Percentiles rank a stretch among this genome's conserved stretches.
phyloP scores from a whole-genome alignment of 2,113 vertebrate genomes.

The Tonatia bakeri region DNA sequence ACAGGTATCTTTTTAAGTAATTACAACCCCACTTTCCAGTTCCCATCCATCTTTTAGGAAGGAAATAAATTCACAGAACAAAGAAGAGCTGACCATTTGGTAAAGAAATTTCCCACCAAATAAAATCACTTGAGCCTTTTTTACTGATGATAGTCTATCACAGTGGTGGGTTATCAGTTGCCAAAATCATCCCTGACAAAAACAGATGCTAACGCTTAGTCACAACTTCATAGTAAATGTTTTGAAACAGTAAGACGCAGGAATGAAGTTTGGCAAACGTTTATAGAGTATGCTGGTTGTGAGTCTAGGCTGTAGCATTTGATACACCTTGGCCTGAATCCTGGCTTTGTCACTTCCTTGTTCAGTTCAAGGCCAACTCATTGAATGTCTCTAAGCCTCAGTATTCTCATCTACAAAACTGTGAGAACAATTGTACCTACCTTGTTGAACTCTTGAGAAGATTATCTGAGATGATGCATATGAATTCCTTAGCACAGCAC shows the following conservation, averaged over 20 bases:
- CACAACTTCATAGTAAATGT: not conserved
- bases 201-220: conserved; percentile 3
- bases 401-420: not conserved
- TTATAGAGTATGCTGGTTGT: not conserved
- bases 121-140: conserved; percentile 4
- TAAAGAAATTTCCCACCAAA: conserved; percentile 22
- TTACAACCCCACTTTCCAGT: not conserved
- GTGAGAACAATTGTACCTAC: not conserved
- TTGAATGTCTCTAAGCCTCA: not conserved
- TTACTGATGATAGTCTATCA: not conserved
- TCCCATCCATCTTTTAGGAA: not conserved
- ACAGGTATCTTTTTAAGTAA: not conserved
- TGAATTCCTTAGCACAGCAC: not conserved
- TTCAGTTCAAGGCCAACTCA: not conserved
- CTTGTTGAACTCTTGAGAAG: not conserved
- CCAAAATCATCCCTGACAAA: not conserved
- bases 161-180: not conserved
- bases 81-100: not conserved
- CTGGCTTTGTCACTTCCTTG: not conserved
- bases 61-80: not conserved
- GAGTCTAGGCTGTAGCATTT: not conserved
- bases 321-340: not conserved
- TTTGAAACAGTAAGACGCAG: not conserved
- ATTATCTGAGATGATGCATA: not conserved
- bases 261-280: not conserved